Conservation (phyloP, 2,113 vertebrate species). For the Rhombomys opimus region DNA sequence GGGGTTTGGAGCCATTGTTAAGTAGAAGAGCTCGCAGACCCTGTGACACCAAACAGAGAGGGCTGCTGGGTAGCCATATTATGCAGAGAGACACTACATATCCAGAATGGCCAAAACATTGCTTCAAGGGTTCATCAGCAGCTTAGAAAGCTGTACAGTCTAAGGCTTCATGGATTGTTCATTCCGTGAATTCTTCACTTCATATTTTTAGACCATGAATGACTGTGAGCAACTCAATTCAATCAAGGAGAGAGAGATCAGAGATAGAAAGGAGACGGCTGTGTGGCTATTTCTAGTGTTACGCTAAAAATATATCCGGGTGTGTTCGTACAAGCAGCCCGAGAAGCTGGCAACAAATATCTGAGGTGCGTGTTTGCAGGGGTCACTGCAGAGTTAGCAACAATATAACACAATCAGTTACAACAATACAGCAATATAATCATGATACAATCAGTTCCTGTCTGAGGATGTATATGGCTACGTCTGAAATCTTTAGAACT, state of each 20-base stretch:
- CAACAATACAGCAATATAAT: too few species aligned
- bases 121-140: too few species aligned
- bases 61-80: not conserved
- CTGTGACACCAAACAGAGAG: not conserved
- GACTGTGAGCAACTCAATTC: not conserved
- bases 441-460: not conserved
- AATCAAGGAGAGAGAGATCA: not conserved
- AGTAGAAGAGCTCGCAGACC: not conserved
- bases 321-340: not conserved
- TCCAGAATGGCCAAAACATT: not conserved
- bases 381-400: conserved; percentile 36
- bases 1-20: not conserved
- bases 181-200: not conserved
- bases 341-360: not conserved
- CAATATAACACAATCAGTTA: not conserved
- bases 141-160: not conserved
- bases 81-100: too few species aligned
- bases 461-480: conserved; percentile 45
- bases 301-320: not conserved
- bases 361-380: not conserved
- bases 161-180: not conserved
- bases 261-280: not conserved
- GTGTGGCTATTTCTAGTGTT: not conserved
- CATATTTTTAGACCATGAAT: not conserved
- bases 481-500: conserved; percentile 29